Conservation (phyloP, 2,797 vertebrate species). For the Enteromius radiatus region DNA sequence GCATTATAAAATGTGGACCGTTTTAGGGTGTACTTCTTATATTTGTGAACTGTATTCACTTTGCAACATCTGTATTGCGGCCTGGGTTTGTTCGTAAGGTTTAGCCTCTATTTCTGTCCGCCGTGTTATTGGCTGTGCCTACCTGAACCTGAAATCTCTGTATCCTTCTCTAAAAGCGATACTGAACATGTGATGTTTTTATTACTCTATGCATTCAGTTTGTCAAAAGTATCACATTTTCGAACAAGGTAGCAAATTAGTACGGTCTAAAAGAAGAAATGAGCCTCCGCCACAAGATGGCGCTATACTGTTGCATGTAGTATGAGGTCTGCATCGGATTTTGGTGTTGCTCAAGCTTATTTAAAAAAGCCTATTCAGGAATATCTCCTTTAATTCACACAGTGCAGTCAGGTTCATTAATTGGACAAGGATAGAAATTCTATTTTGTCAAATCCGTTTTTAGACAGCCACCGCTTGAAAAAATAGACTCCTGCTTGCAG, state of each 20-base stretch:
- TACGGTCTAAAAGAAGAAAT: not conserved
- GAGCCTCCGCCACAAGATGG: constrained; percentile 32
- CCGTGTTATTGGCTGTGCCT: constrained; percentile 77
- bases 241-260: constrained; percentile 30
- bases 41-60: constrained; percentile 89
- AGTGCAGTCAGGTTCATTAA: constrained; percentile 12
- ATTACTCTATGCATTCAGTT: constrained; percentile 47
- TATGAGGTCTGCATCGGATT: constrained; percentile 9
- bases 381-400: constrained; percentile 23
- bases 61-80: constrained; percentile 88
- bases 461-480: constrained; percentile 80
- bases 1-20: constrained; percentile 80
- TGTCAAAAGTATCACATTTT: constrained; percentile 33
- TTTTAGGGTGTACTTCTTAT: constrained; percentile 97
- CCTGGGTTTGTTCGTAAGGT: constrained; percentile 69
- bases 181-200: constrained; percentile 38
- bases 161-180: constrained; percentile 37
- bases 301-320: constrained; percentile 44
- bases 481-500: constrained; percentile 70
- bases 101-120: constrained; percentile 68
- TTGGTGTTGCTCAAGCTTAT: constrained; percentile 14
- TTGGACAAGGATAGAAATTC: not conserved
- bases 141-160: constrained; percentile 76
- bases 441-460: constrained; percentile 50
- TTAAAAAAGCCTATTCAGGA: constrained; percentile 25